Base-by-base conservation (phyloP, 2,113 vertebrate genomes). In the Dolichallabes microphthalmus region DNA sequence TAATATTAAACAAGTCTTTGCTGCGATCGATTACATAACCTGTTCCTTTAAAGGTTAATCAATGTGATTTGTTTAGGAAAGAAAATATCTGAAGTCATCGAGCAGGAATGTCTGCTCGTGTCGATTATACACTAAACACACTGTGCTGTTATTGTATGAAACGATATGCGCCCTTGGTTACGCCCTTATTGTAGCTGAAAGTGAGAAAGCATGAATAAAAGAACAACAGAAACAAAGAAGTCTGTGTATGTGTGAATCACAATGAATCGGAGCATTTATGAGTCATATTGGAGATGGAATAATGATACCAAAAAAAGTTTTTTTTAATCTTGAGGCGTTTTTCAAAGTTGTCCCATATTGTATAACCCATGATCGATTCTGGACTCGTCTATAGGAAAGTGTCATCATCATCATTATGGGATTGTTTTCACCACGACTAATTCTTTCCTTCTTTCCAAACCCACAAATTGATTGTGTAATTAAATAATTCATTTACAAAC, bases 231-330 rank as follows among this genome's bases (percentile, higher is more conserved):
- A 50, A 71, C 45, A 80, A 73, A 61, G 32, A n/a, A 68, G 53
- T 25, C n/a, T 75, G 32, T 80, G 61, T 69, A 45, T 81, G 76
- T 30, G 35, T 57, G 78, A 77, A 80, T 39, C 77, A 71, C 52
- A 77, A 20, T 17, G 55, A 61, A 75, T 66, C 19, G 19, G 60
- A 75, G 45, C 71, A 53, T 81, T 58, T 63, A 58, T 61, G 30
- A 84, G 57, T 71, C 69, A 84, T 45, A 75, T 50, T 45, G 45
- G 25, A 74, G 53, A 58, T 84, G 82, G 22, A 84, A 84, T 30
- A 84, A 84, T 57, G 64, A 84, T 69, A 55, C 45, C 25, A 50
- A 77, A 53, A 9, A 35, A 35, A 39, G n/a, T n/a, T n/a, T n/a
- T n/a, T n/a, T n/a, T n/a, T 15, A 10, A 6, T 53, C 15, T 27